A percentile compares a stretch with the other conserved stretches of the same genome.
Evolutionary conservation across 2,797 vertebrate species (phyloP).

Genomic region (Falco peregrinus): DNA sequence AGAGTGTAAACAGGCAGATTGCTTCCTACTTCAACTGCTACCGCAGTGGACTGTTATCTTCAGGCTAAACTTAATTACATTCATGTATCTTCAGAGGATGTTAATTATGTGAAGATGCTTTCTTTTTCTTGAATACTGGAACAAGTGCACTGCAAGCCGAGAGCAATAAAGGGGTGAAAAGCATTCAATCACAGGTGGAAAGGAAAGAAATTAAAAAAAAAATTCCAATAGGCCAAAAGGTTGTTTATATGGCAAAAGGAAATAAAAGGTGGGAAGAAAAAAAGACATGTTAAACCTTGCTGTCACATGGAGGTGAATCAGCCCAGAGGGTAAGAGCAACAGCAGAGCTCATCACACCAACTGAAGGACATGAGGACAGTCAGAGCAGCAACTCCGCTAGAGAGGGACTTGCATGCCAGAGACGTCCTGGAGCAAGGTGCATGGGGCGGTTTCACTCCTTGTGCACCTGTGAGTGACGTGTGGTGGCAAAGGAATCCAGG

Average conservation of each 20-base stretch:
- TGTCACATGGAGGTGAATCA: neutral
- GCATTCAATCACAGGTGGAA: neutral
- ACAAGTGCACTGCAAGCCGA: neutral
- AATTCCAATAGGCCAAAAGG: neutral
- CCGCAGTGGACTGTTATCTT: neutral
- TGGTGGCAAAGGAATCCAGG: neutral
- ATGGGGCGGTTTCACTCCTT: neutral
- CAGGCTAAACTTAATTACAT: neutral
- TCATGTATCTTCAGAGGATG: neutral
- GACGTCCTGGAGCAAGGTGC: neutral
- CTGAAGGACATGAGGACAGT: neutral
- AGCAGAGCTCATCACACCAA: neutral
- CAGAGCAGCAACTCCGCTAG: fast-evolving
- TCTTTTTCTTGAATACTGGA: neutral
- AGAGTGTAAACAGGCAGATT: neutral
- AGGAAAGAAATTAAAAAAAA: neutral
- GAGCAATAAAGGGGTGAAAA: neutral
- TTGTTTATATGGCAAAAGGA: neutral
- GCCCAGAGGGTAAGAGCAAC: neutral
- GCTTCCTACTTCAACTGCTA: neutral
- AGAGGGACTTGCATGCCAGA: neutral
- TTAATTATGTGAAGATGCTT: neutral
- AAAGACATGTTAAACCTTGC: neutral
- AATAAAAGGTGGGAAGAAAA: neutral
- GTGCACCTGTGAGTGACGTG: neutral